Base-by-base conservation (phyloP, 2,113 vertebrate genomes). In the Paedocypris sp. region DNA sequence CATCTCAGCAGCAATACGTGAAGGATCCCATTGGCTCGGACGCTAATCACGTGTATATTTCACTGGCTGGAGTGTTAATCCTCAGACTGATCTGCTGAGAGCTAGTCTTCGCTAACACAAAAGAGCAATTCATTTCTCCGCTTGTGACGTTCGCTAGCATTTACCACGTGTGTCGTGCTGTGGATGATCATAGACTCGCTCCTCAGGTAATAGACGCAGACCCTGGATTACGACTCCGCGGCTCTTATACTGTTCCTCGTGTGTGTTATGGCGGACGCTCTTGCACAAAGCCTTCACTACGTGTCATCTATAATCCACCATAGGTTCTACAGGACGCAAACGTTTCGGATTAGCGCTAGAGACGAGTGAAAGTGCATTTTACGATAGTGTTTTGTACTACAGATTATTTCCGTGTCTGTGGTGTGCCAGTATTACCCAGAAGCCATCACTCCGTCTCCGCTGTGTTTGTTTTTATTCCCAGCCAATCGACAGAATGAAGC, bases 81-180 rank as follows among this genome's bases (percentile, higher is more conserved):
- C n/a, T n/a, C n/a, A n/a, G n/a, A n/a, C n/a, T n/a, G n/a, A n/a
- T n/a, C n/a, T n/a, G n/a, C n/a, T n/a, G n/a, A n/a, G 15, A 58
- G 35, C 43, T 57, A 68, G 46, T 51, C 60, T 58, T 51, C 47
- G 13, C 43, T 43, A 32, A 43, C 53, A 58, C 43, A 58, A 32
- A 32, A 42, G 10, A 2, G 13, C 25, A 19, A 9, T 43, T 57
- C 18, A 51, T 50, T 50, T 38, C 15, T 28, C 39, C 45, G 72
- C 72, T 71, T 71, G 68, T 71, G 62, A 57, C 62, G 41, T 66
- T 43, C 7, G 62, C 70, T 23, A 4, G 23, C 41, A 26, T 13
- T 53, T 42, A 68, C 67, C 16, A 11, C 32, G 43, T 65, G 25
- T 70, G 61, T 46, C 36, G 22, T n/a, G n/a, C 46, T 41, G 53